phyloP scores from a whole-genome alignment of 2,113 vertebrate genomes.

The Falcunculus frontatus region DNA sequence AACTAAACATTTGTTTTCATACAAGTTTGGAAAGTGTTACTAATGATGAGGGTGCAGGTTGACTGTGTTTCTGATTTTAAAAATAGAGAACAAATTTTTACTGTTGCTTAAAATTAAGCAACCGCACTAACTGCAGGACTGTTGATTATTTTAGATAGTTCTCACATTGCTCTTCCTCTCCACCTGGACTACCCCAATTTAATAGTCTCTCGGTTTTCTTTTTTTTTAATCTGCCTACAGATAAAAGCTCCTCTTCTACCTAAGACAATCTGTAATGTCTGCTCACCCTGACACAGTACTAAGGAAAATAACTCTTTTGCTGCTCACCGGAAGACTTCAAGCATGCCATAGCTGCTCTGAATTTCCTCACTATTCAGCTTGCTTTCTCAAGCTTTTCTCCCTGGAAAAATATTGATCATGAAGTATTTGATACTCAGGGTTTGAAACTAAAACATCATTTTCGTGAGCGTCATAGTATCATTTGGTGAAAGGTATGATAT shows the following conservation, averaged over 20 bases:
- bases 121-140: background rate
- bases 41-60: background rate
- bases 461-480: background rate
- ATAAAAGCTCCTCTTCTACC: background rate
- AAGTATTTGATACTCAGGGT: background rate
- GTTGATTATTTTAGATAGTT: background rate
- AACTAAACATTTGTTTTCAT: constrained; percentile 30
- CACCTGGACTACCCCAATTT: background rate
- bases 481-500: background rate
- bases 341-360: background rate
- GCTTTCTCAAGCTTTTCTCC: background rate
- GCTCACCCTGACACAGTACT: background rate
- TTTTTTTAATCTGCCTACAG: background rate
- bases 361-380: background rate
- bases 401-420: background rate
- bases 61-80: background rate
- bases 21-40: background rate
- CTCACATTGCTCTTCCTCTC: background rate
- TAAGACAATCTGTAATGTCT: background rate
- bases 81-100: background rate
- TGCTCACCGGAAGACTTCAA: background rate
- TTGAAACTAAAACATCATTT: background rate
- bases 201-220: background rate
- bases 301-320: background rate
- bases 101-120: background rate